Base-by-base conservation (phyloP, 2,797 vertebrate genomes). In the Chloroceryle inda region DNA sequence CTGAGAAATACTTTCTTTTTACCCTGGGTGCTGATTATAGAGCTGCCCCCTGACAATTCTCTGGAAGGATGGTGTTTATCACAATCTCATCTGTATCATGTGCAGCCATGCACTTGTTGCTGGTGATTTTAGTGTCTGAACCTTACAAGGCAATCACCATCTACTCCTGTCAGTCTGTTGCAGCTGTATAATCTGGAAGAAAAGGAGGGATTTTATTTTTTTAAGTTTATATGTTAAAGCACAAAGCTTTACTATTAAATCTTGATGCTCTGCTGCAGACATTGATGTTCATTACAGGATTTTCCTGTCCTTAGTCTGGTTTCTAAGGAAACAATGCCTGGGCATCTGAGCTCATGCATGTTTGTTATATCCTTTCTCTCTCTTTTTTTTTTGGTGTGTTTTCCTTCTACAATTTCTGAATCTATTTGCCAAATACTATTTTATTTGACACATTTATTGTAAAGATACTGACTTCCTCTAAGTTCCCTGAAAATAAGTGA, bases 251-350 rank as follows among this genome's bases (percentile, higher is more conserved):
- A 22, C 26, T 86, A 37, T 66, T 62, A 71, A 59, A 29, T 66
- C 58, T 81, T 80, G 75, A 64, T 49, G 63, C 27, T 53, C 24
- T 73, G 55, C 77, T 86, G 35, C 38, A 87, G 63, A 82, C 17
- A 73, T 15, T 86, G 80, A 47, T 83, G 45, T 26, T 84, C 9
- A 9, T 84, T 88, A 68, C 40, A 68, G 75, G 72, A 87, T 92
- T 93, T 93, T 94, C 67, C n/a, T 74, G 82, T 68, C 66, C 58
- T 88, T 89, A 77, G 68, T 50, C 69, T 72, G 29, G 58, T 96
- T 95, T 95, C 89, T 95, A 94, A 89, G 94, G 93, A 92, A 95
- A 96, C 42, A 2, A 72, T 0, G n/a, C 29, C 62, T 72, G 82
- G 38, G 58, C 58, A 91, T 92, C 76, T 72, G 38, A 95, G 66